Base-by-base conservation (phyloP, 2,113 vertebrate genomes). In the Sinosuthora webbiana region DNA sequence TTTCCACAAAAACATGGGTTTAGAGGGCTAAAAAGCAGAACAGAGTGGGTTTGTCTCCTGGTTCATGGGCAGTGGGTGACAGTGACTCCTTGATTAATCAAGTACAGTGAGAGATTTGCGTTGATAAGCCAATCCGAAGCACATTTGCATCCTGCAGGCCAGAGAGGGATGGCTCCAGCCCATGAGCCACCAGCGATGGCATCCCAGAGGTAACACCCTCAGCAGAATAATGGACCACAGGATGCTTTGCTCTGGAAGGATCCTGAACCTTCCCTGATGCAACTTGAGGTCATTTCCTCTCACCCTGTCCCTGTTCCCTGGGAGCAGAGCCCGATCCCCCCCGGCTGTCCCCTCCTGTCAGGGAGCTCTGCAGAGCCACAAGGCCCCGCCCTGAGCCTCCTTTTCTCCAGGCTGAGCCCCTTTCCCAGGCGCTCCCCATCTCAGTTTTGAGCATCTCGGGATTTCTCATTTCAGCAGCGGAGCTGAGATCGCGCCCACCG, bases 201-300 rank as follows among this genome's bases (percentile, higher is more conserved):
- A 25, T 59, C 79, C 63, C 63, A 41, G 49, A 81, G 35, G 19
- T 21, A n/a, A 4, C 30, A 20, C 27, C 39, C 45, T 69, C 37
- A 35, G 28, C 16, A 64, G 62, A 44, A 25, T 11, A 35, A 21
- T 2, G 35, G 67, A n/a, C 27, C 44, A 33, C 44, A 22, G 71
- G 21, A 44, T 44, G 41, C 33, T 77, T 45, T 55, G 49, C n/a
- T 3, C 2, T 21, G 49, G 35, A 49, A 56, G 41, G 45, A 6
- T 19, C 21, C n/a, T 3, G 27, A 69, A 9, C 30, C 14, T 31
- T 6, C 41, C 35, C 41, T 45, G 44, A 14, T 5, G 13, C 69
- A 20, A 11, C 33, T 2, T 17, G 69, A 67, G 23, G 45, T 3
- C 0, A 0, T 59, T 82, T 1, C 60, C 35, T n/a, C 41, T 69